These are phyloP conservation scores for Pelecanus crispus DNA, from an alignment of 2,113 vertebrate species.

Conservation along the genomic window DNA sequence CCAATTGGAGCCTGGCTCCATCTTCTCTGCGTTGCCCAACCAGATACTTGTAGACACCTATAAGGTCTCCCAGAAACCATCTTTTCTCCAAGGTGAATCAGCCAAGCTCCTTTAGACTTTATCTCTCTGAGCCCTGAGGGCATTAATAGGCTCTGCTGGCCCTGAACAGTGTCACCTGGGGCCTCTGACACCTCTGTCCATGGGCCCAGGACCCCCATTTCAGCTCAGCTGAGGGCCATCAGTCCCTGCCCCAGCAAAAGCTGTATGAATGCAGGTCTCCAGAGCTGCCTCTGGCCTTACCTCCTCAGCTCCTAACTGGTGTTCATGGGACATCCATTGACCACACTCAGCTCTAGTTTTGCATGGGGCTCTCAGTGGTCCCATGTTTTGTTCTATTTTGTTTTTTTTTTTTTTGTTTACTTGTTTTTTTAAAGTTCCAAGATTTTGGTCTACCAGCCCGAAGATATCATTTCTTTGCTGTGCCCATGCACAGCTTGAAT, in stretches of 20 bases:
- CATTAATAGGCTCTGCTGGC: rapidly evolving
- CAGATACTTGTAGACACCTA: not conserved
- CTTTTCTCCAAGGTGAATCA: not conserved
- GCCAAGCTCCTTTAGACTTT: not conserved
- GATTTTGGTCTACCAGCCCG: not conserved
- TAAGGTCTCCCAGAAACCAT: not conserved
- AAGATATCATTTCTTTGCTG: not conserved
- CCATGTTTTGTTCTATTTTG: not conserved
- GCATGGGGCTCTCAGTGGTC: not conserved
- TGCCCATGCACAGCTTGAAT: not conserved
- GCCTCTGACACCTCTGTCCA: rapidly evolving
- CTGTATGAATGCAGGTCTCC: not conserved
- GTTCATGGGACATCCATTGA: not conserved
- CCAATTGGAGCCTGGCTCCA: not conserved
- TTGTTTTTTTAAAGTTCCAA: not conserved
- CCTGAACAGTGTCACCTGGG: not conserved
- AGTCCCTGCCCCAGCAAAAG: not conserved
- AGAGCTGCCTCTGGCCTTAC: not conserved
- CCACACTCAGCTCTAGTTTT: not conserved
- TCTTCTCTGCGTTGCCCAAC: not conserved
- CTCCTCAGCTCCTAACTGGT: not conserved
- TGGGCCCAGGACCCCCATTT: rapidly evolving
- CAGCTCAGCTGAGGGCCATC: not conserved
- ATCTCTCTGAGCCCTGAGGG: rapidly evolving
- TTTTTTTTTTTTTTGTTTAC: not conserved